Base-by-base conservation (phyloP, 2,113 vertebrate genomes). In the Aspiorhynchus laticeps region DNA sequence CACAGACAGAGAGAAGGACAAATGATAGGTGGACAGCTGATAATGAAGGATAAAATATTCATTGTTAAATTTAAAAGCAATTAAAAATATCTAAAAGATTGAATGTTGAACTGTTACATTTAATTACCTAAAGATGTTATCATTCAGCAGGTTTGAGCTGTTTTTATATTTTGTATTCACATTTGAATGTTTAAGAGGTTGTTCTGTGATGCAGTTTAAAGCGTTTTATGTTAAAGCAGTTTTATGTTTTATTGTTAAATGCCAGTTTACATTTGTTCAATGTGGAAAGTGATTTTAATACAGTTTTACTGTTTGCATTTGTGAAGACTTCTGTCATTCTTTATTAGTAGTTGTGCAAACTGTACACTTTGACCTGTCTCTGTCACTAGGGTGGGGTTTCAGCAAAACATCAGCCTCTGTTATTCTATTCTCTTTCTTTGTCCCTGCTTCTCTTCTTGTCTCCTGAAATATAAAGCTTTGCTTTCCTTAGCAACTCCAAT, bases 1-100 rank as follows among this genome's bases (percentile, higher is more conserved):
- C 56, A 76, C 36, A 31, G 74, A 89, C n/a, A 65, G 28, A 73
- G 43, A 77, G 28, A 65, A 19, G 26, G 73, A 83, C 59, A 74
- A 43, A 19, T 81, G 14, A 86, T 65, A 31, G 19, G 33, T n/a
- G 12, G 41, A 56, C 8, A 7, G 59, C 48, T 3, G 43, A 80
- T 36, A 71, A 41, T 78, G 26, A 43, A 33, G 21, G 33, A 2
- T 21, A 63, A 46, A 53, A 3, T 51, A 33, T 87, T 67, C 38
- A 24, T 24, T 59, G 11, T 67, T 59, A 41, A 46, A 48, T 1
- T 15, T 4, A 80, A 74, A 59, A 3, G 2, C 9, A 38, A 6
- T 33, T 56, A n/a, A 28, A 69, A 15, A 7, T 5, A 2, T 61
- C 17, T n/a, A 69, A 69, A 69, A 17, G 26, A 53, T 19, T 53